Conservation (phyloP, 2,797 vertebrate genomes). For the Sebastes ruberrimus region DNA sequence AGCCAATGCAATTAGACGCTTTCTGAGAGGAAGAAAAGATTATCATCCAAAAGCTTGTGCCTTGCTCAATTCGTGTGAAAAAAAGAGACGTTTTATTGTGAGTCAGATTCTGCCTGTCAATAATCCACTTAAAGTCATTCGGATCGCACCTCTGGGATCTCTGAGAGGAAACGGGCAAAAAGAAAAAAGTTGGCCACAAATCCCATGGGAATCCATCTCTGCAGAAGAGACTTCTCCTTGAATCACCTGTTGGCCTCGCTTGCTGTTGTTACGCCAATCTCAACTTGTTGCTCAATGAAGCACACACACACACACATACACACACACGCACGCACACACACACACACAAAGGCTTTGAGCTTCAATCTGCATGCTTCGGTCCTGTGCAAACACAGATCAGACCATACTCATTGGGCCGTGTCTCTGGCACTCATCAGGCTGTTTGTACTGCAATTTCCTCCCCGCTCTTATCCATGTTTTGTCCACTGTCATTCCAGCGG, state of each 20-base stretch:
- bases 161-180: constrained; percentile 64
- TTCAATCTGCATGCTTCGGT: constrained; percentile 73
- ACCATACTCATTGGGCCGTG: constrained; percentile 73
- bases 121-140: constrained; percentile 71
- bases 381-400: constrained; percentile 79
- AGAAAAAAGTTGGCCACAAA: constrained; percentile 59
- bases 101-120: constrained; percentile 67
- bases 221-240: constrained; percentile 51
- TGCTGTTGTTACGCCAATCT: constrained; percentile 55
- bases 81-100: constrained; percentile 61
- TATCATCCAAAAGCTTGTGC: constrained; percentile 72
- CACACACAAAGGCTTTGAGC: constrained; percentile 64
- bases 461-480: constrained; percentile 79
- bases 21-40: constrained; percentile 81
- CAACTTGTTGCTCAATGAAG: constrained; percentile 54
- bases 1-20: constrained; percentile 80
- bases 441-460: constrained; percentile 82
- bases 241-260: constrained; percentile 75
- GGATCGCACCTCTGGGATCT: constrained; percentile 70
- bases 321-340: constrained; percentile 18
- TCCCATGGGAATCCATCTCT: constrained; percentile 71
- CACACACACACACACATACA: constrained; percentile 2
- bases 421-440: constrained; percentile 77
- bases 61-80: constrained; percentile 68
- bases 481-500: constrained; percentile 78